Evolutionary conservation across 2,113 vertebrate genomes (phyloP), one percentile per base, ranked within the genome.

Genomic region (Macaca nemestrina): DNA sequence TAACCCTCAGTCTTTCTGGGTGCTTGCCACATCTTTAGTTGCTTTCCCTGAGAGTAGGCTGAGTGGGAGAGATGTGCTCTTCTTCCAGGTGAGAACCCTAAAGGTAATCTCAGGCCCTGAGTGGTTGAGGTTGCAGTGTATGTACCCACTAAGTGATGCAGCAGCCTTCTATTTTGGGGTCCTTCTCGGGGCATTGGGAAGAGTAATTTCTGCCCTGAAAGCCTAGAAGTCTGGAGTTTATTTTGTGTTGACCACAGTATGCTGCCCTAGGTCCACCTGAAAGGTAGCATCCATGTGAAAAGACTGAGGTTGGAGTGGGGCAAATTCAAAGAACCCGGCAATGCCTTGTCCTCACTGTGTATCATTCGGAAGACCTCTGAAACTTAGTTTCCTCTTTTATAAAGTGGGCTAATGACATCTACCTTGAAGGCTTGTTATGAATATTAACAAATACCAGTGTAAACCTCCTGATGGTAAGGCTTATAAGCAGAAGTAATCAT

Each of bases 71-170:
- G 30, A 50, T 59, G 68, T 45, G 16, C 22, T 73, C 22, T 73
- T 96, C 38, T 92, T 94, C 35, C 27, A n/a, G 20, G 55, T 38
- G 64, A 96, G 83, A 92, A 57, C 12, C 61, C 67, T 48, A 86
- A 64, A 25, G 23, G 32, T 59, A 86, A 70, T 64, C 18, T 81
- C 45, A 88, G 92, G 23, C 3, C 1, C 23, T 40, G n/a, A 50
- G 67, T 67, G 88, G 40, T 67, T 80, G 57, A 52, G 12, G 78
- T 38, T 70, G 20, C 30, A 7, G 22, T 55, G 35, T 57, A 16
- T 11, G 45, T 40, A 50, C 22, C 25, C 45, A 43, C 50, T 48
- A 76, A 61, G 17, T 2, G 10, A 48, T 38, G 32, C 25, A 25
- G 23, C 61, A 72, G 70, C 52, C 52, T 91, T 85, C 82, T 10